A percentile compares a stretch with the other conserved stretches of the same genome.
These are phyloP conservation scores for Busseola fusca DNA, from an alignment of 2,888 invertebrate species.

Conservation along the genomic window DNA sequence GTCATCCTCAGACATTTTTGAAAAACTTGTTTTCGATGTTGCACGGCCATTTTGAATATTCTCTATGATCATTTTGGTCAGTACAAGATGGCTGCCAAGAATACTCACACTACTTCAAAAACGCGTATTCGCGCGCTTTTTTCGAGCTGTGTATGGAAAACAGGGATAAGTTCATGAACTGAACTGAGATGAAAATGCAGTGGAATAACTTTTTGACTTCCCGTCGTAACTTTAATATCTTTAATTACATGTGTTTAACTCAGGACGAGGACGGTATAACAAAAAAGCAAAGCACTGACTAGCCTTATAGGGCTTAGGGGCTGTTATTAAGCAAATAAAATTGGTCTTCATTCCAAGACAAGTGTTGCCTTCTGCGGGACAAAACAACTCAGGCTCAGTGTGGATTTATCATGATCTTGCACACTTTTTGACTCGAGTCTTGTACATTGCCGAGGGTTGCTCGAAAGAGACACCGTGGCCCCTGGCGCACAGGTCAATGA, in stretches of 20 bases:
- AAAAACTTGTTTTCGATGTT: background rate
- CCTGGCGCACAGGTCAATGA: no score
- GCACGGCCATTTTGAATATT: background rate
- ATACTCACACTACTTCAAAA: background rate
- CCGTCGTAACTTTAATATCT: background rate
- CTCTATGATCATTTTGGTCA: background rate
- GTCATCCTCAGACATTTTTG: background rate
- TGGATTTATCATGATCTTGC: conserved; percentile 85
- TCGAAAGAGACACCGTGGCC: no score
- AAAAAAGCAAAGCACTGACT: background rate
- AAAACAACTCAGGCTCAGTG: conserved; percentile 77
- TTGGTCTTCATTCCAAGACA: conserved; percentile 84
- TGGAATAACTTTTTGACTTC: background rate
- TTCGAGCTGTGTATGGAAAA: background rate
- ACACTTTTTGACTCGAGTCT: conserved; percentile 88
- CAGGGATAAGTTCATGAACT: background rate
- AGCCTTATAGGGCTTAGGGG: no score
- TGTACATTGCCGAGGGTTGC: no score
- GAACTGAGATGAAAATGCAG: background rate
- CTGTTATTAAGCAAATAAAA: conserved; percentile 28
- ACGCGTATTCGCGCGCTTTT: background rate
- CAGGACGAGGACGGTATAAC: background rate
- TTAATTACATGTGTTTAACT: background rate
- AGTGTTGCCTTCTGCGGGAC: conserved; percentile 64
- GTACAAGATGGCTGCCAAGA: no score